Conservation (phyloP, 2,113 vertebrate species). For the Heterochromis multidens region DNA sequence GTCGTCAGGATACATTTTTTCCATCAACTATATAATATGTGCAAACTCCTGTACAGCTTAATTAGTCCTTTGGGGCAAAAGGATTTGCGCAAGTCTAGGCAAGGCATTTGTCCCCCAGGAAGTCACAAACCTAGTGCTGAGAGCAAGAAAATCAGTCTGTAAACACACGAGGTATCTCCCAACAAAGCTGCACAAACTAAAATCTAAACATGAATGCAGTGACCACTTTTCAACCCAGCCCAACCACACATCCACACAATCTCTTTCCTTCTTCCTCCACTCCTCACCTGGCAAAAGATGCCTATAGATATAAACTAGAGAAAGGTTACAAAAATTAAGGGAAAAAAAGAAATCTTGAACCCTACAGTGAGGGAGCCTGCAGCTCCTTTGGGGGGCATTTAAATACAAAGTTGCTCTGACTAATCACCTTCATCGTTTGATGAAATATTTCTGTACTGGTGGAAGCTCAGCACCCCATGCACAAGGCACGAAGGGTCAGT, state of each 20-base stretch:
- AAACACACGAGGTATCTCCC: neutral
- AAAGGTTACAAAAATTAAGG: too few species aligned
- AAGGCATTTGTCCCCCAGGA: neutral
- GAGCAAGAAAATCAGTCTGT: neutral
- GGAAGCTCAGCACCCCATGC: neutral
- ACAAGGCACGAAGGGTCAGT: neutral
- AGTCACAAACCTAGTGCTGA: neutral
- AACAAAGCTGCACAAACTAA: neutral
- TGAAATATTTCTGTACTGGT: neutral
- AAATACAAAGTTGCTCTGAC: neutral
- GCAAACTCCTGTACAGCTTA: neutral
- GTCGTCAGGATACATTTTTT: neutral
- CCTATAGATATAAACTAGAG: neutral
- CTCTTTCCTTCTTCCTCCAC: neutral
- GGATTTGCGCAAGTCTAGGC: neutral
- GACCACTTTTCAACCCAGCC: neutral
- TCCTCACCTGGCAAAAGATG: neutral
- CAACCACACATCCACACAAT: neutral
- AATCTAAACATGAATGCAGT: neutral
- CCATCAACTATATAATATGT: neutral
- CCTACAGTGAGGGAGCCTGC: neutral
- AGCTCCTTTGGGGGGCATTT: neutral
- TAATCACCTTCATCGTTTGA: neutral
- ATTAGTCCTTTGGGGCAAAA: neutral
- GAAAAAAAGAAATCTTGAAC: neutral